Base-by-base conservation (phyloP, 2,797 vertebrate genomes). In the Hoplostethus atlanticus region DNA sequence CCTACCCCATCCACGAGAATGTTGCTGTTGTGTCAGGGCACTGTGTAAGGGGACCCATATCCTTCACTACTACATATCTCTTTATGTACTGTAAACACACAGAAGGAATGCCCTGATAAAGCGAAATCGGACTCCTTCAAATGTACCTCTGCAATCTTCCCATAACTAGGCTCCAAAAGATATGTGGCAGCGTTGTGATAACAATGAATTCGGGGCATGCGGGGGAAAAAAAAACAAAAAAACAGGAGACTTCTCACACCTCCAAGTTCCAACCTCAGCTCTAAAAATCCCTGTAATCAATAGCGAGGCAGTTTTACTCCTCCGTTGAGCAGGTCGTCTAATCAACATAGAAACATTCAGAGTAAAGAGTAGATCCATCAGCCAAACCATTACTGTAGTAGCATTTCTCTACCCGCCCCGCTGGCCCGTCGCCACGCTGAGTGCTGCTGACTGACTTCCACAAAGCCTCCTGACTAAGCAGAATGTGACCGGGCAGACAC, bases 391-490 rank as follows among this genome's bases (percentile, higher is more conserved):
- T 71, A 65, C 77, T 73, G 76, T 57, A 53, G 51, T 64, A 75
- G 81, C 77, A 73, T 56, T 85, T 89, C 87, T 81, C 89, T 84
- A 84, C 31, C 73, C 55, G 77, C 67, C 78, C 64, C 78, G 75
- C 58, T 84, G 86, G 89, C 83, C 71, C n/a, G 6, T 16, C 36
- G 81, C 76, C 83, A 84, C 77, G 53, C 44, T 25, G 68, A 73
- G 77, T 50, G 75, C 86, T 89, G 89, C 82, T 89, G 85, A 86
- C 78, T 63, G 84, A 81, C 83, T 86, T 87, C 87, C 84, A 90
- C 77, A 89, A 84, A 91, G 81, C 82, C 79, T 57, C 58, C 84
- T 87, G 90, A 92, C 83, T 91, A 91, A 93, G 90, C 92, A 93
- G 84, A 86, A 91, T 84, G 87, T 74, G 71, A 85, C 74, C 75